Evolutionary conservation across 64 coral and sea anemone species (phyloP).

Genomic region (Porites lutea): DNA sequence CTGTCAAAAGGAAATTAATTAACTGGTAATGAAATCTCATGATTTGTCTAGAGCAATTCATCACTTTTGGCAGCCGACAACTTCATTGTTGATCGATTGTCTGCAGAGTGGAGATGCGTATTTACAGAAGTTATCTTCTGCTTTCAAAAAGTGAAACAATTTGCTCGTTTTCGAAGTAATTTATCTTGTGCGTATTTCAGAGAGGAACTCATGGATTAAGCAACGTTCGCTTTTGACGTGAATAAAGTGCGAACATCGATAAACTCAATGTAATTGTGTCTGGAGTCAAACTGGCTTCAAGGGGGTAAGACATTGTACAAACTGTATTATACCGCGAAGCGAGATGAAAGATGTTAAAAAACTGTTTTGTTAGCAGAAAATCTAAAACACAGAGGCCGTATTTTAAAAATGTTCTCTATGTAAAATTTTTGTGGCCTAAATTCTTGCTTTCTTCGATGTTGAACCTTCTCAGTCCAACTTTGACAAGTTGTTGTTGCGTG

Average conservation of each 20-base stretch:
- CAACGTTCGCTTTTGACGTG: background rate
- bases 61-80: conserved; percentile 48
- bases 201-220: background rate
- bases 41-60: background rate
- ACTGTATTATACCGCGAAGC: background rate
- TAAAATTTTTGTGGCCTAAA: too few relatives aligned
- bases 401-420: background rate
- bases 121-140: conserved; percentile 5
- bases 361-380: background rate
- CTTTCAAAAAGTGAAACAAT: conserved; percentile 3
- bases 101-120: background rate
- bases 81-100: conserved; percentile 14
- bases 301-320: background rate
- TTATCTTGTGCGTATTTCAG: conserved; percentile 19
- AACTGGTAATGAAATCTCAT: conserved; percentile 55
- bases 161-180: conserved; percentile 26
- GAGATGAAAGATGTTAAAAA: background rate
- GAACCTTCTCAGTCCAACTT: too few relatives aligned
- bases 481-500: too few relatives aligned
- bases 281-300: background rate
- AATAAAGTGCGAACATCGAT: conserved; percentile 1
- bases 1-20: conserved; percentile 62
- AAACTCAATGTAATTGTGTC: background rate
- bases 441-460: too few relatives aligned
- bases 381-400: background rate